These are phyloP conservation scores for Paraplagusia blochii DNA, from an alignment of 2,113 vertebrate species.

Conservation along the genomic window DNA sequence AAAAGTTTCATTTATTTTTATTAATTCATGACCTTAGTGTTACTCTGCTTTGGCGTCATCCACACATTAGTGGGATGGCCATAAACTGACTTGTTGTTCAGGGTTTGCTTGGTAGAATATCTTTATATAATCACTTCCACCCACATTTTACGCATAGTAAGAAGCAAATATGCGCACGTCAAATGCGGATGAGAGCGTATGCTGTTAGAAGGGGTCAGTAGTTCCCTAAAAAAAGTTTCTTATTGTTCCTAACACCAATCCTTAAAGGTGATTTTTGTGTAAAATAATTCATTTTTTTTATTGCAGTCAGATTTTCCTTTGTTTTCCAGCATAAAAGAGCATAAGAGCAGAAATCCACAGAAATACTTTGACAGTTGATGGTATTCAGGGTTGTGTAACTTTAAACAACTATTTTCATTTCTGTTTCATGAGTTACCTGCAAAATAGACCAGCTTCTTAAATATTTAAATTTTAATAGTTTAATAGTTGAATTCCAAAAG, in stretches of 20 bases:
- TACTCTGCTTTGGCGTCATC: neutral
- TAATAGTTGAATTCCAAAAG: no score
- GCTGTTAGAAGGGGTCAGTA: neutral
- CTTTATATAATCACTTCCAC: neutral
- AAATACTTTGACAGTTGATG: no score
- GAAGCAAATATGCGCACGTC: constrained; percentile 7
- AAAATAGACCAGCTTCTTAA: neutral
- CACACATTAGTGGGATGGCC: constrained; percentile 13
- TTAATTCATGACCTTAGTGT: neutral
- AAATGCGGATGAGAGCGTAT: constrained; percentile 1
- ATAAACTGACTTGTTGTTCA: constrained; percentile 23
- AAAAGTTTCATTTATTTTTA: neutral
- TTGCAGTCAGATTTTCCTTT: no score
- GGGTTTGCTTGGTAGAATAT: constrained; percentile 5
- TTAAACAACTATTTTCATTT: no score
- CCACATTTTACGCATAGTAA: neutral
- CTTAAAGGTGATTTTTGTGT: no score
- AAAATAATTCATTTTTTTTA: no score
- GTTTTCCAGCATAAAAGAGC: no score
- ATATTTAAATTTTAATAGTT: no score
- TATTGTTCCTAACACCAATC: no score
- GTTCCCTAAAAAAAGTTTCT: neutral
- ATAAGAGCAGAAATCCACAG: no score
- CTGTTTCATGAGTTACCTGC: no score
- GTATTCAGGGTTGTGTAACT: no score